These are phyloP conservation scores for Mesocricetus auratus DNA, from an alignment of 2,113 vertebrate species.

Conservation along the genomic window DNA sequence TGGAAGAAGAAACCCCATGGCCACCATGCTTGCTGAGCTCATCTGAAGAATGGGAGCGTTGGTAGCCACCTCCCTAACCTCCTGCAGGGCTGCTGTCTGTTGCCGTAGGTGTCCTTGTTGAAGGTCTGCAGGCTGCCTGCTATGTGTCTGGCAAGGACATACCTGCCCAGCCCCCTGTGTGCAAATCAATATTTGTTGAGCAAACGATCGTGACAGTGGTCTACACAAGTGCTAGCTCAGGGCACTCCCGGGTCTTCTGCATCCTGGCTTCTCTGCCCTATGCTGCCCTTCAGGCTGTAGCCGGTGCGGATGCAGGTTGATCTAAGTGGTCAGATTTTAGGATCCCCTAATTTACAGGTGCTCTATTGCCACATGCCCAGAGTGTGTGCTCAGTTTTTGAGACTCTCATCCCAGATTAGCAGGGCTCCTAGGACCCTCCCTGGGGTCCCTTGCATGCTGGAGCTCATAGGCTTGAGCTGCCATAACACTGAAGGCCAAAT, in stretches of 20 bases:
- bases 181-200: background rate
- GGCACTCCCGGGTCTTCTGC: background rate
- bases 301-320: background rate
- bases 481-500: constrained; percentile 36
- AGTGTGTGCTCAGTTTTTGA: background rate
- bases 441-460: background rate
- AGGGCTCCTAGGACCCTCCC: background rate
- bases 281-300: background rate
- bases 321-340: background rate
- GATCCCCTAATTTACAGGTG: background rate
- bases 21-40: background rate
- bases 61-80: background rate
- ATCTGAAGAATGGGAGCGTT: background rate
- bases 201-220: background rate
- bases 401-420: background rate
- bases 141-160: background rate
- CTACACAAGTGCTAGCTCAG: background rate
- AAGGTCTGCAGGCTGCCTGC: background rate
- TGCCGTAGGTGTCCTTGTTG: no score
- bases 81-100: background rate
- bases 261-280: background rate
- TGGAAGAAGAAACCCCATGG: background rate
- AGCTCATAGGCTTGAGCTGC: background rate
- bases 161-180: background rate
- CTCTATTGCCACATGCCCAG: background rate